Percentiles rank a stretch among this genome's conserved stretches.
Conservation (phyloP, 2,797 vertebrate genomes). For the Selene dorsalis region DNA sequence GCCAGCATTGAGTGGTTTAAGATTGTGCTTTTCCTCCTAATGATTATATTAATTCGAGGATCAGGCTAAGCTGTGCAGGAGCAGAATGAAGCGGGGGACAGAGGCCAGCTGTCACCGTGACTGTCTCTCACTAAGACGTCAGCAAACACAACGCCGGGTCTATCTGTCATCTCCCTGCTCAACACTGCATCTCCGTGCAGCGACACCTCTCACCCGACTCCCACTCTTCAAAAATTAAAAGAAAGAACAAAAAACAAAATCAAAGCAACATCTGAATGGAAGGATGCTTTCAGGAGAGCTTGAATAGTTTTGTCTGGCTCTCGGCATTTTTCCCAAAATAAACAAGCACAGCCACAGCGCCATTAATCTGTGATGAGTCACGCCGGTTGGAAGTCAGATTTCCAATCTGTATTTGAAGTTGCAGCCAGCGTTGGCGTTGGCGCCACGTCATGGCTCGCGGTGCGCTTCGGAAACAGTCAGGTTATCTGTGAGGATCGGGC, state of each 20-base stretch:
- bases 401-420: slow-evolving; percentile 30
- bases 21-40: slow-evolving; percentile 44
- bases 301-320: slow-evolving; percentile 17
- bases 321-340: slow-evolving; percentile 46
- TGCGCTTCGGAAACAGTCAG: slow-evolving; percentile 24
- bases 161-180: slow-evolving; percentile 50
- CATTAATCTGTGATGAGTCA: slow-evolving; percentile 53
- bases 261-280: slow-evolving; percentile 30
- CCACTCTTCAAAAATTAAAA: not conserved
- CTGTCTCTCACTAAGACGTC: slow-evolving; percentile 36
- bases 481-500: slow-evolving; percentile 20
- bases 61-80: slow-evolving; percentile 51
- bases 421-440: slow-evolving; percentile 25
- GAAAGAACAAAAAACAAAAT: slow-evolving; percentile 10
- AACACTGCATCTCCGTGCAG: not conserved
- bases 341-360: slow-evolving; percentile 34
- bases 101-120: slow-evolving; percentile 54
- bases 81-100: slow-evolving; percentile 32
- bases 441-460: not conserved
- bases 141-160: slow-evolving; percentile 23
- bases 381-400: slow-evolving; percentile 32
- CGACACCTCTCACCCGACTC: slow-evolving; percentile 27
- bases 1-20: slow-evolving; percentile 55
- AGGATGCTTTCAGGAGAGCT: slow-evolving; percentile 14
- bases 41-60: slow-evolving; percentile 61